Evolutionary conservation across 2,888 invertebrate genomes (phyloP).

Genomic region (Drosophila algonquin): DNA sequence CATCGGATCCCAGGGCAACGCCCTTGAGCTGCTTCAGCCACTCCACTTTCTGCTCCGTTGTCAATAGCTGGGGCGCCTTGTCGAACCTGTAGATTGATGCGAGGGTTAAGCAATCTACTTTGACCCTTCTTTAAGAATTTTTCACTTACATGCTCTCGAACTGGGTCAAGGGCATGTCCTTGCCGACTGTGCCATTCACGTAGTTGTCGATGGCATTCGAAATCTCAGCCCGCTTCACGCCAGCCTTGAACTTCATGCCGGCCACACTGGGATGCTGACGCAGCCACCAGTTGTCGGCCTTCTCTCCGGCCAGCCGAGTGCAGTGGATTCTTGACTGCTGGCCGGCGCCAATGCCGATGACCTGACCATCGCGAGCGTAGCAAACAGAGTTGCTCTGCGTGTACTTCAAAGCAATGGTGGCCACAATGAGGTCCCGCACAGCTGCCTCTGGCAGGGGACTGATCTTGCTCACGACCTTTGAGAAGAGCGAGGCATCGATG

Average conservation of each 20-base stretch:
- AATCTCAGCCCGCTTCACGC: conserved; percentile 94
- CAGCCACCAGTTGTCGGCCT: conserved; percentile 99
- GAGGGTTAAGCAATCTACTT: neutral
- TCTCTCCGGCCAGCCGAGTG: conserved; percentile 97
- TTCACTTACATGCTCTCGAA: conserved; percentile 90
- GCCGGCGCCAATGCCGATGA: conserved; percentile 99
- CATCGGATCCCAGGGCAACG: conserved; percentile 96
- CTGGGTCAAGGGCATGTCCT: conserved; percentile 91
- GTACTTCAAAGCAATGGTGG: conserved; percentile 97
- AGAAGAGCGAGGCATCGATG: conserved; percentile 91
- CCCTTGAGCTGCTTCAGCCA: conserved; percentile 90
- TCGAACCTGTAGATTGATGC: conserved; percentile 73
- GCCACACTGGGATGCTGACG: conserved; percentile 95
- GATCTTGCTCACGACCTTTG: conserved; percentile 91
- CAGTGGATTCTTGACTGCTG: conserved; percentile 99
- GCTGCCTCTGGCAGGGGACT: conserved; percentile 89
- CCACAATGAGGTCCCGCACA: conserved; percentile 95
- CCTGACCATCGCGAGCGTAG: conserved; percentile 92
- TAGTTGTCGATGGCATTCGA: conserved; percentile 98
- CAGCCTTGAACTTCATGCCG: conserved; percentile 92
- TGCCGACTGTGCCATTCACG: conserved; percentile 94
- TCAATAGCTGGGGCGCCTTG: conserved; percentile 89
- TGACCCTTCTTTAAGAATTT: no score
- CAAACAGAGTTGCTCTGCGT: conserved; percentile 99
- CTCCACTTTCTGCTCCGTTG: conserved; percentile 87